phyloP scores from a whole-genome alignment of 2,888 invertebrate genomes.

The Phlogophora meticulosa region DNA sequence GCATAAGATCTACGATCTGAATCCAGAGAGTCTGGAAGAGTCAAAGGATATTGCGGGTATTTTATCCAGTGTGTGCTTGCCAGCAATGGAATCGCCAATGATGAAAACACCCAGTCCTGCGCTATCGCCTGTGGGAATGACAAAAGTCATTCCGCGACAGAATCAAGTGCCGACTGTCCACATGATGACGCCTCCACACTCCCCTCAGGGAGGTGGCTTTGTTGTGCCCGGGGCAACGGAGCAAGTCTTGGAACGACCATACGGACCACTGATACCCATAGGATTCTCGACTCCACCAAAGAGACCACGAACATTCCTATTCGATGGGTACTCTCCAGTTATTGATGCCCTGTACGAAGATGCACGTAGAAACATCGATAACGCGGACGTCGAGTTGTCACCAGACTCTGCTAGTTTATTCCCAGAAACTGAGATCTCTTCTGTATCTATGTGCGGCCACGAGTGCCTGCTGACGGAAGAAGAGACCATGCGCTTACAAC shows the following conservation, averaged over 20 bases:
- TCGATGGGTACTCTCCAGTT: neutral
- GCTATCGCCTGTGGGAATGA: too few species aligned
- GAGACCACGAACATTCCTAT: neutral
- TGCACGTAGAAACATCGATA: neutral
- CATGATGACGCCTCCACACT: neutral
- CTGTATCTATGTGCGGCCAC: neutral
- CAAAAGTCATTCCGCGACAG: too few species aligned
- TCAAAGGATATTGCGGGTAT: neutral
- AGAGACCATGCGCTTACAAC: neutral
- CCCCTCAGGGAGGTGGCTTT: neutral
- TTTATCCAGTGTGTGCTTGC: slow-evolving; percentile 15
- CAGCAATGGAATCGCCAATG: neutral
- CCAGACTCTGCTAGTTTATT: neutral
- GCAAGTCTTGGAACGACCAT: neutral
- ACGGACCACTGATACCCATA: neutral
- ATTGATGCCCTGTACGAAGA: slow-evolving; percentile 8
- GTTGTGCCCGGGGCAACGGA: neutral
- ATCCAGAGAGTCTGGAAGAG: neutral
- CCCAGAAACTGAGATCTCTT: neutral
- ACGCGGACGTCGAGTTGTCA: neutral
- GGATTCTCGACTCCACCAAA: slow-evolving; percentile 4
- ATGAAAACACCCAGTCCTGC: slow-evolving; percentile 1
- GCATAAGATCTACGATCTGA: neutral
- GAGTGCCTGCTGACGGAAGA: neutral
- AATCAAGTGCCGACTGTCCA: too few species aligned